Base-by-base conservation (phyloP, 2,113 vertebrate species). In the Nibea coibor region DNA sequence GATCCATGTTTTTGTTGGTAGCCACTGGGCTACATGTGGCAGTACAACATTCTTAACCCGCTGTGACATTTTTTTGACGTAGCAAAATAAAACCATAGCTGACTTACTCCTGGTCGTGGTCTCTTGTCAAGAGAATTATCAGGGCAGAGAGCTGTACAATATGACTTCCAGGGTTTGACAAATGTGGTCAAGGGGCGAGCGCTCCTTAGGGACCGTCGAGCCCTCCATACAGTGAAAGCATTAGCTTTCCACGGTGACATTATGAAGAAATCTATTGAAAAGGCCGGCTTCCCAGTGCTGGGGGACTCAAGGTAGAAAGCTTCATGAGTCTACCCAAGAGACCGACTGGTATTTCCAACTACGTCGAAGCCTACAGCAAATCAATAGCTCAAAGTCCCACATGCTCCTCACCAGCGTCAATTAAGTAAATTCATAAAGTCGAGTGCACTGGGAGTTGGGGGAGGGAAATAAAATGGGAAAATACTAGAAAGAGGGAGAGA, bases 351-450 rank as follows among this genome's bases (percentile, higher is more conserved):
- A 93, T 94, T 94, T 94, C 82, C 88, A 91, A 81, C 79, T 71
- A 70, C 16, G 75, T 71, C 26, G 68, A 88, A 80, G 89, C 92
- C 89, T 83, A 81, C 84, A 93, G 92, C 90, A 78, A 94, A 94
- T 94, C 92, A 87, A 94, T 94, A 92, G 78, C 87, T 28, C 82
- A 58, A 16, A 85, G 90, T 93, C 88, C 92, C 91, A 74, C 85
- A 58, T 81, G 86, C 88, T 84, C 82, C 88, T 87, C 88, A 42
- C 70, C 75, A 19, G 78, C 68, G 79, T 91, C 92, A 93, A 91
- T 94, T 94, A 94, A 94, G 89, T 90, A 90, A 92, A 94, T 94
- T 94, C 84, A 93, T 93, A 90, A 92, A 92, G 88, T 90, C 45
- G 76, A 89, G 88, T 75, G 88, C 57, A 50, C 75, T 78, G 80